Evolutionary conservation across 2,113 vertebrate species (phyloP).

Genomic region (Oxyura jamaicensis): DNA sequence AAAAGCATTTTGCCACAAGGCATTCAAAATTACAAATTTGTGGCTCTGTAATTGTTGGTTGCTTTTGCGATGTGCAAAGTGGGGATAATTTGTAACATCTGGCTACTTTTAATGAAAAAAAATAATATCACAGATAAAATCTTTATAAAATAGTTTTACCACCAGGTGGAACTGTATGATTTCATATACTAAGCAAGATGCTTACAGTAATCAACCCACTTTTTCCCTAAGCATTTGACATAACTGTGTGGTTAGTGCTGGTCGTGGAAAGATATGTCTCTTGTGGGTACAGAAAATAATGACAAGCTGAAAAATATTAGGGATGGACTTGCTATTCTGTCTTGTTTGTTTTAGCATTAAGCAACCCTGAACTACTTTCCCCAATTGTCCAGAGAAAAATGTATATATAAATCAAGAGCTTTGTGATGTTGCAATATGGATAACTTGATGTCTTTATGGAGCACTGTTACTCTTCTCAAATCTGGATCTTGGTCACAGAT

Average conservation of each 20-base stretch:
- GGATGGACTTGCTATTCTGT: not conserved
- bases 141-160: not conserved
- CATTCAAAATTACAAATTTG: not conserved
- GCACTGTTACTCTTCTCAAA: not conserved
- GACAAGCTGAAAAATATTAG: not conserved
- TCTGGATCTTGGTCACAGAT: not conserved
- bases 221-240: not conserved
- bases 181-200: not conserved
- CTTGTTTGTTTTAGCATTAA: not conserved
- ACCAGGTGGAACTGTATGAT: conserved; percentile 3
- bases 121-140: not conserved
- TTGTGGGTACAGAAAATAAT: not conserved
- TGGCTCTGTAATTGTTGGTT: not conserved
- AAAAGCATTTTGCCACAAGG: not conserved
- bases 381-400: not conserved
- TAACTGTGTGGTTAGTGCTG: not conserved
- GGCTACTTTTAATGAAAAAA: not conserved
- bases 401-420: not conserved
- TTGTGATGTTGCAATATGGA: not conserved
- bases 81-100: not conserved
- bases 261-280: not conserved
- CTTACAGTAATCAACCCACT: not conserved
- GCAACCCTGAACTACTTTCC: not conserved
- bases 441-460: not conserved
- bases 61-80: not conserved